These are phyloP conservation scores for Pachypeltis micranthus DNA, from an alignment of 1,140 invertebrate species.

Conservation along the genomic window DNA sequence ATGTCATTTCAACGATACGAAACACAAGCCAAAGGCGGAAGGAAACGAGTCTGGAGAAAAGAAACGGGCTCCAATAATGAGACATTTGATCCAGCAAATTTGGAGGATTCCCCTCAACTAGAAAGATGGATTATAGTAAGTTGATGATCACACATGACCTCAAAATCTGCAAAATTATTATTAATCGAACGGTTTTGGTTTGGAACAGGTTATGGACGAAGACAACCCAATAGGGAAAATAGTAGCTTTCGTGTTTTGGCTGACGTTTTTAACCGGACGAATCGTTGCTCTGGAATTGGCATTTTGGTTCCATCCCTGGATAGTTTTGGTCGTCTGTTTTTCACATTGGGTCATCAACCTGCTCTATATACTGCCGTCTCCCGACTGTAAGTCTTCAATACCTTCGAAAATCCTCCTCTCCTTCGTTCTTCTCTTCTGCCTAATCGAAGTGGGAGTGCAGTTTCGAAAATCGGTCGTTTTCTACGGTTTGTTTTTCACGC, in stretches of 20 bases:
- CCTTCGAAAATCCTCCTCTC: conserved; percentile 17
- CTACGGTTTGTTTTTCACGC: conserved; percentile 15
- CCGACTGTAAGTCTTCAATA: neutral
- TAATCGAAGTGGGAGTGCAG: conserved; percentile 23
- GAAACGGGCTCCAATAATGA: too few species aligned
- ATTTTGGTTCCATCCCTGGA: conserved; percentile 10
- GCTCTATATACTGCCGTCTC: conserved; percentile 18
- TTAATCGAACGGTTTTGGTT: too few species aligned
- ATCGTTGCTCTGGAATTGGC: conserved; percentile 16
- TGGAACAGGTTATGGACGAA: conserved; percentile 17
- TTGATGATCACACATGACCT: too few species aligned
- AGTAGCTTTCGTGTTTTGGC: conserved; percentile 22
- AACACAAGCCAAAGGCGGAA: conserved; percentile 21
- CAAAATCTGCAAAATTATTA: too few species aligned
- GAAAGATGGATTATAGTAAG: too few species aligned
- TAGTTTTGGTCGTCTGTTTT: conserved; percentile 1
- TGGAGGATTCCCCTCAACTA: too few species aligned
- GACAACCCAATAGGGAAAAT: conserved; percentile 23
- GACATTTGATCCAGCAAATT: too few species aligned
- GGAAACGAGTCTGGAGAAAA: conserved; percentile 16
- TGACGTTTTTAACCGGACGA: conserved; percentile 19
- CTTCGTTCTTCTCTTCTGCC: conserved; percentile 16
- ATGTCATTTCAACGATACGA: conserved; percentile 23
- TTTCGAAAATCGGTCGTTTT: conserved; percentile 20
- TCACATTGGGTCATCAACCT: conserved; percentile 18